phyloP scores from a whole-genome alignment of 2,113 vertebrate genomes.

The Brienomyrus brachyistius region DNA sequence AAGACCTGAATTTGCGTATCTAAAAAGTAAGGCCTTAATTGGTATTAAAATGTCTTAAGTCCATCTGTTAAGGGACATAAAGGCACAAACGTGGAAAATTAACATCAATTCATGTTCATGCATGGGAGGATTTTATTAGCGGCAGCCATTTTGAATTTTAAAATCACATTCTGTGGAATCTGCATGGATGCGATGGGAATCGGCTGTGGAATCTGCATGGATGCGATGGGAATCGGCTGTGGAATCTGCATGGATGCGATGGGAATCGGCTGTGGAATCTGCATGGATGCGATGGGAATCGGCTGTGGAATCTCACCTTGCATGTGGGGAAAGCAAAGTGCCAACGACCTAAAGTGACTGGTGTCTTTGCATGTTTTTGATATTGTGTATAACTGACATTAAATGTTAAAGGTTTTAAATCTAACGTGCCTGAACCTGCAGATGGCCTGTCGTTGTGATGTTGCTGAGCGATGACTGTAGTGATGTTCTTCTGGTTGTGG shows the following conservation, averaged over 20 bases:
- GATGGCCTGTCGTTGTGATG: neutral
- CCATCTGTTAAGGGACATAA: neutral
- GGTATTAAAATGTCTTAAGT: neutral
- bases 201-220: neutral
- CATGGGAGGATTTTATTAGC: neutral
- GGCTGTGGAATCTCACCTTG: neutral
- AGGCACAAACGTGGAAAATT: neutral
- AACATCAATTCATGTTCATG: neutral
- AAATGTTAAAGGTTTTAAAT: neutral
- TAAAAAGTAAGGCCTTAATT: neutral
- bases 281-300: neutral
- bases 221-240: neutral
- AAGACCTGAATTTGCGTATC: neutral
- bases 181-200: neutral
- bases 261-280: neutral
- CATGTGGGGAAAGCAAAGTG: neutral
- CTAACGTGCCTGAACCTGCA: neutral
- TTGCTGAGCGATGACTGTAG: neutral
- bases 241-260: neutral
- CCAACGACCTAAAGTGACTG: neutral
- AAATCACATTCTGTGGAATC: neutral
- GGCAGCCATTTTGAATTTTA: neutral
- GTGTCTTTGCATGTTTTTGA: neutral
- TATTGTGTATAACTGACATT: neutral
- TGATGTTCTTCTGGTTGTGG: neutral